Evolutionary conservation across 1,140 invertebrate genomes (phyloP), one percentile per base, ranked within the genome.

Genomic region (Bombus sibiricus): DNA sequence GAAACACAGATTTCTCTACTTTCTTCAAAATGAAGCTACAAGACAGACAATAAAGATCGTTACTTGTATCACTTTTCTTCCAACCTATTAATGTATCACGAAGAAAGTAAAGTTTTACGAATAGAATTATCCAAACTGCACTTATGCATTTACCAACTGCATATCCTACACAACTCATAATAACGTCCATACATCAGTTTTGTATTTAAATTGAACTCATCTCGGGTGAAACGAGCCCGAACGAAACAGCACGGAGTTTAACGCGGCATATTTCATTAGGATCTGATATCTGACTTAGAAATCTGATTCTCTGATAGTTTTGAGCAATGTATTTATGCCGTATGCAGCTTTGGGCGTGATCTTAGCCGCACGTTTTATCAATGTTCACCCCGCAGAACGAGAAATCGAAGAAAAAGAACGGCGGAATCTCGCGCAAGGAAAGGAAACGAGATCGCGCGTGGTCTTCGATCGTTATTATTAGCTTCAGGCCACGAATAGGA

Each of bases 401-500:
- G 66, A 69, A 22, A 3, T 39, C 32, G 47, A 25, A 43, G 53
- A 59, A 39, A 15, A 10, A 12, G 25, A 76, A 76, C 13, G 3
- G 39, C n/a, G 37, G 37, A 71, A 43, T 71, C 47, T n/a, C 76
- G 66, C 5, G 75, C 12, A 47, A 69, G 41, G 71, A 76, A 69
- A 75, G 80, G 43, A 79, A 80, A 71, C 47, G 74, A 69, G 75
- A 79, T 57, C 74, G 57, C 59, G 43, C 34, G 62, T 43, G 74
- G 25, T 53, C 43, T 57, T 34, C 47, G 53, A 76, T 66, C 80
- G 74, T 89, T 66, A 83, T 89, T 88, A 83, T 82, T 80, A 71
- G 39, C 66, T 76, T 9, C 32, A 8, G 41, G 32, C 47, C 64
- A 32, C 32, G 66, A 83, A 68, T 74, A 71, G 57, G 74, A 88